These are phyloP conservation scores for Bombus confusus DNA, from an alignment of 1,140 invertebrate species.

Conservation along the genomic window DNA sequence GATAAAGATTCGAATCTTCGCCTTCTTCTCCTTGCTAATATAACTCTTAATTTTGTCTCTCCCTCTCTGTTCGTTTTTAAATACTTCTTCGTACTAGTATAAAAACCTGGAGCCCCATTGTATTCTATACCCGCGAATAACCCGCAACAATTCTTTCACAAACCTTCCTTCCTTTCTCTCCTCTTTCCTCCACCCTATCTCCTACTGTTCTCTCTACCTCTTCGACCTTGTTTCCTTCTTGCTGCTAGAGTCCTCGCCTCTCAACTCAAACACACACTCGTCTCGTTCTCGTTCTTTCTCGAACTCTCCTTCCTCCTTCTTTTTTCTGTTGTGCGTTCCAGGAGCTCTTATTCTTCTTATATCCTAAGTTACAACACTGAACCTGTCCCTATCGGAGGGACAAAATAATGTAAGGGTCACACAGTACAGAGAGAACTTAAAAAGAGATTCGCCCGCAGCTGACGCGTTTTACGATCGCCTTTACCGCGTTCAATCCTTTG, in stretches of 20 bases:
- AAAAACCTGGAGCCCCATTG: constrained; percentile 65
- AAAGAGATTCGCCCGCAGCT: constrained; percentile 62
- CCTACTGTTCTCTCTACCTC: constrained; percentile 9
- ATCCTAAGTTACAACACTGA: constrained; percentile 81
- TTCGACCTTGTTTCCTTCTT: constrained; percentile 15
- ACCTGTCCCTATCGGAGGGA: constrained; percentile 77
- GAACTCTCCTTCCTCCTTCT: neutral
- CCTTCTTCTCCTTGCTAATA: neutral
- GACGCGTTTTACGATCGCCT: constrained; percentile 54
- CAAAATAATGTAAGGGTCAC: constrained; percentile 80
- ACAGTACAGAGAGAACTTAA: constrained; percentile 72
- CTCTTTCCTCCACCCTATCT: constrained; percentile 7
- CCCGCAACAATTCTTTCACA: constrained; percentile 30
- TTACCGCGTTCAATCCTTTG: constrained; percentile 34
- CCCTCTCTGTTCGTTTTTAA: constrained; percentile 31
- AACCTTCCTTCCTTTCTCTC: constrained; percentile 20
- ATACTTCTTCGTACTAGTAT: constrained; percentile 58
- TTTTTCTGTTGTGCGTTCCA: constrained; percentile 66
- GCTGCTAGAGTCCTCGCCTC: neutral
- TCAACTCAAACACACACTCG: neutral
- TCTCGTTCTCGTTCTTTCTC: constrained; percentile 38
- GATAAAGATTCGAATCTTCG: constrained; percentile 33
- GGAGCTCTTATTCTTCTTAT: constrained; percentile 75
- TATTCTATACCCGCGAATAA: constrained; percentile 28
- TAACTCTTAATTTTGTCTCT: neutral